Evolutionary conservation across 2,888 invertebrate genomes (phyloP).

Genomic region (Archips crataeganus): DNA sequence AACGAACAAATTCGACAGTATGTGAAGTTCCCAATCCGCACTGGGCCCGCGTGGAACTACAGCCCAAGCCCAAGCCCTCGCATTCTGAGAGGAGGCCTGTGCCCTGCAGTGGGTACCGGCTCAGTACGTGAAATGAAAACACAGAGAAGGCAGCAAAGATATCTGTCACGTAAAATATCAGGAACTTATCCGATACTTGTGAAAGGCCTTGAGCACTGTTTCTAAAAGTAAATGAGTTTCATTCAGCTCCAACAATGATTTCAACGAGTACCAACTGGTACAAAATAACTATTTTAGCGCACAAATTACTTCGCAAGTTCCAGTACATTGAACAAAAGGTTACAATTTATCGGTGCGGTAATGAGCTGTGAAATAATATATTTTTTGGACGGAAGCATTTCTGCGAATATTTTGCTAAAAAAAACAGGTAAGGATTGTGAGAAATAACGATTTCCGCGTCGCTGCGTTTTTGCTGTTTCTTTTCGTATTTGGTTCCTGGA

Average conservation of each 20-base stretch:
- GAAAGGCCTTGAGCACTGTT: neutral
- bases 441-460: slow-evolving; percentile 14
- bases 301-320: slow-evolving; percentile 12
- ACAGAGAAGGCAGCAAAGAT: no score
- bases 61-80: no score
- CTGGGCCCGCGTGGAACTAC: no score
- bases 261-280: neutral
- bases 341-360: slow-evolving; percentile 13
- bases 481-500: neutral
- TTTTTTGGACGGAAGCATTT: slow-evolving; percentile 16
- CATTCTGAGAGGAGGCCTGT: no score
- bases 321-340: slow-evolving; percentile 13
- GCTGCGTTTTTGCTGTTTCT: neutral
- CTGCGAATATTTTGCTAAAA: neutral
- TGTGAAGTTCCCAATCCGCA: no score
- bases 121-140: no score
- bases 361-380: slow-evolving; percentile 21
- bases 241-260: neutral
- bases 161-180: no score
- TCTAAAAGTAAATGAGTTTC: neutral
- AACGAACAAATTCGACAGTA: no score
- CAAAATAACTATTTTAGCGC: neutral
- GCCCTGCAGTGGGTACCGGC: no score
- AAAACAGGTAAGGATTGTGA: slow-evolving; percentile 7
- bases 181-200: no score